Evolutionary conservation across 2,113 vertebrate genomes (phyloP), one percentile per base, ranked within the genome.

Genomic region (Chloropsis cyanopogon): DNA sequence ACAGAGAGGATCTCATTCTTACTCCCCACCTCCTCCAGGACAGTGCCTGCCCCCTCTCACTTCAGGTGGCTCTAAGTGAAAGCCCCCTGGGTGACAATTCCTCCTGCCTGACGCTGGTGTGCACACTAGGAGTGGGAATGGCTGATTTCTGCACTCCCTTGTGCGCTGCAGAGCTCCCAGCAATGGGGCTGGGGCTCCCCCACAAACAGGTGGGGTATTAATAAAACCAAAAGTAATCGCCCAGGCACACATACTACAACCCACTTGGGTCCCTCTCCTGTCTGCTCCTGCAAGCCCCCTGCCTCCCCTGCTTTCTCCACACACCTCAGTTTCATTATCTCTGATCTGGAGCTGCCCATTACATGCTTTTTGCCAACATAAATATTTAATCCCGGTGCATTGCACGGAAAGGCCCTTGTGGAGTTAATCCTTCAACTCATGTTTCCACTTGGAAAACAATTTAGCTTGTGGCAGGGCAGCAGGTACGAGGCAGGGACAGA

Each of bases 361-460:
- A 90, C 35, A 39, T 33, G 78, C 59, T 93, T 95, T 90, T 92
- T 97, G 95, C 96, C 97, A 97, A 97, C 86, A 95, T 94, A 97
- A 96, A 97, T 96, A 97, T 95, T 97, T 96, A 95, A 96, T 95
- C 96, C 92, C 22, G 4, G 76, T 10, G 46, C 86, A 87, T 20
- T 76, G 88, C 91, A 96, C 56, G 60, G 95, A 91, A 93, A 95
- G 64, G 82, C 81, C 35, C 37, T 85, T 59, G 54, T 82, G 84
- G 91, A 91, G 61, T 91, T 97, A 91, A 96, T 81, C 81, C 78
- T 91, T 94, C 56, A 86, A 82, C 78, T 90, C 92, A 29, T 41
- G 56, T 97, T 97, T 97, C 93, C 76, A 65, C 50, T 94, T 92
- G 87, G 93, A 95, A 96, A 97, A 97, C 79, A 92, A 88, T 65